These are phyloP conservation scores for Ctenoplectra terminalis DNA, from an alignment of 1,140 invertebrate species.

Conservation along the genomic window DNA sequence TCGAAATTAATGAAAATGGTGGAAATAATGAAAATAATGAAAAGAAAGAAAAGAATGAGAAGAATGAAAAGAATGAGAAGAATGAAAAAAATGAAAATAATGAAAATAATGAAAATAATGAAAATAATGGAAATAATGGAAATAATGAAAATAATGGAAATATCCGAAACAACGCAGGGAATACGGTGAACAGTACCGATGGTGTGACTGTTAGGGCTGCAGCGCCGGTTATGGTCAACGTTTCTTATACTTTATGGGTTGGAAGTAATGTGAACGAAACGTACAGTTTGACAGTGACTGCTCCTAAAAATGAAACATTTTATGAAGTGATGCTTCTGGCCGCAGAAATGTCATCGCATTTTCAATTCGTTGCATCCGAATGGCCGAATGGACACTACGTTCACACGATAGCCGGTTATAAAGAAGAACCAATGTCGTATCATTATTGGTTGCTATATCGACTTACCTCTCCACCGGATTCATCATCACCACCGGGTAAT, in stretches of 20 bases:
- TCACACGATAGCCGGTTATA: slow-evolving; percentile 92
- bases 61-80: no score
- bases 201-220: slow-evolving; percentile 37
- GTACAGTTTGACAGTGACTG: slow-evolving; percentile 87
- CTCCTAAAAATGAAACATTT: slow-evolving; percentile 91
- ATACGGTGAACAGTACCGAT: slow-evolving; percentile 44
- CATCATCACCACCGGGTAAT: slow-evolving; percentile 90
- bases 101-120: no score
- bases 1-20: neutral
- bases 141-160: neutral
- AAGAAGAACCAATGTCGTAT: slow-evolving; percentile 93
- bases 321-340: slow-evolving; percentile 93
- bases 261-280: slow-evolving; percentile 91
- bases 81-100: no score
- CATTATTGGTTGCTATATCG: slow-evolving; percentile 94
- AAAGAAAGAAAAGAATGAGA: no score
- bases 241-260: slow-evolving; percentile 93
- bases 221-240: slow-evolving; percentile 83
- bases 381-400: slow-evolving; percentile 96
- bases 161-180: neutral
- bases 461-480: slow-evolving; percentile 89
- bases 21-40: slow-evolving; percentile 2
- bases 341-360: slow-evolving; percentile 88
- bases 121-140: no score
- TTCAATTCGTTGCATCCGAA: slow-evolving; percentile 89